phyloP scores from a whole-genome alignment of 2,113 vertebrate species.

The Opisthocomus hoazin region DNA sequence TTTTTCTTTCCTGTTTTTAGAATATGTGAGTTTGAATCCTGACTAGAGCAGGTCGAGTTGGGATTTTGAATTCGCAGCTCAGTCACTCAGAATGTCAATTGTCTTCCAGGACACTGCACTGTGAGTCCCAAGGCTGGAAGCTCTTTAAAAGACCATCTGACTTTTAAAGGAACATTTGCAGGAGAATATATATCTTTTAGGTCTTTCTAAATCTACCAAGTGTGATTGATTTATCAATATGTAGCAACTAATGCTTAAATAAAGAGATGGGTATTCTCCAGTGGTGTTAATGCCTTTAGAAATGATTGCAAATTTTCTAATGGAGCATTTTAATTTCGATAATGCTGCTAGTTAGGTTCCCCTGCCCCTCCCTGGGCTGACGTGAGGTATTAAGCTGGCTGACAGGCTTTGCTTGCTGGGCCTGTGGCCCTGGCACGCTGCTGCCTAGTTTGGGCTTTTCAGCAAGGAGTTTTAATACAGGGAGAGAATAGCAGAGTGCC shows the following conservation, averaged over 20 bases:
- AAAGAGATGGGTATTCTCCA: background rate
- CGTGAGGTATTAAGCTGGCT: background rate
- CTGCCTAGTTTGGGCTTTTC: background rate
- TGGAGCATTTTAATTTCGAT: background rate
- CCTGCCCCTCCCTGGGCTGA: background rate
- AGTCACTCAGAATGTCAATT: conserved; percentile 71
- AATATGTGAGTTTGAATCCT: conserved; percentile 30
- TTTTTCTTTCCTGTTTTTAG: background rate
- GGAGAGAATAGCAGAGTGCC: background rate
- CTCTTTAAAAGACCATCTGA: conserved; percentile 56
- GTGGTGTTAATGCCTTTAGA: no score
- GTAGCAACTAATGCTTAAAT: conserved; percentile 9
- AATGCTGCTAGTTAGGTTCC: background rate
- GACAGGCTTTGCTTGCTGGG: background rate
- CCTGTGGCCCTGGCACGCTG: background rate
- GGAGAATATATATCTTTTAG: background rate
- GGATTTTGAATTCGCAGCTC: conserved; percentile 65
- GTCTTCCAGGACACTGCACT: conserved; percentile 64
- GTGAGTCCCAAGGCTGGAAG: conserved; percentile 56
- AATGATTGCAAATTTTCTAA: no score
- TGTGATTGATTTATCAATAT: conserved; percentile 17
- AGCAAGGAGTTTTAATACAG: background rate
- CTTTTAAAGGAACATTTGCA: conserved; percentile 58
- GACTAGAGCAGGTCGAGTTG: conserved; percentile 40
- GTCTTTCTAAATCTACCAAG: background rate